These are phyloP conservation scores for Zoroaster sp. DNA, from an alignment of 53 echinoderm and acorn worm genomes.

Conservation along the genomic window DNA sequence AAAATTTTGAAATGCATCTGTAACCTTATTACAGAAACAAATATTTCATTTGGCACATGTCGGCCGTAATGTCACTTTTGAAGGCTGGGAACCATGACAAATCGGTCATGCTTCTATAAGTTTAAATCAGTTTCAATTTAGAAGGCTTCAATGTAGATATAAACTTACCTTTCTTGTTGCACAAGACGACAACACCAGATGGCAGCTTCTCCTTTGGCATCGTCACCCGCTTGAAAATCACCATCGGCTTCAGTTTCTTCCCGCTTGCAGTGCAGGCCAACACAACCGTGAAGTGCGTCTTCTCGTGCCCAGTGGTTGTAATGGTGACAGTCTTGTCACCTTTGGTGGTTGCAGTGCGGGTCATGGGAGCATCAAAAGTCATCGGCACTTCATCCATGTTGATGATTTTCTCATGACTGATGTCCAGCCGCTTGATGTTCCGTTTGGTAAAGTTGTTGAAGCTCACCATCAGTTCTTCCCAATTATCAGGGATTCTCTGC, in stretches of 20 bases:
- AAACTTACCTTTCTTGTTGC: slow-evolving; percentile 21
- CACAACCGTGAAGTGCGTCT: slow-evolving; percentile 13
- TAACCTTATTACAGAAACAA: too few species aligned
- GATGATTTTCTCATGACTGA: slow-evolving; percentile 3
- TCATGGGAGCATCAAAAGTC: slow-evolving; percentile 30
- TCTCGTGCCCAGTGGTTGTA: slow-evolving; percentile 39
- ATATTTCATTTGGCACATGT: too few species aligned
- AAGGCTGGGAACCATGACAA: too few species aligned
- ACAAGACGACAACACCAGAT: slow-evolving; percentile 16
- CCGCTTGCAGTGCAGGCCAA: slow-evolving; percentile 44
- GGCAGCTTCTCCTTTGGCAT: slow-evolving; percentile 34
- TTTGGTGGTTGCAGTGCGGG: slow-evolving; percentile 24
- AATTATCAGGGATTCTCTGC: neutral
- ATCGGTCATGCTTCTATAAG: too few species aligned
- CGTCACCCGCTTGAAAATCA: slow-evolving; percentile 35
- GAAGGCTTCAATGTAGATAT: neutral
- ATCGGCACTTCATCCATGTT: slow-evolving; percentile 49
- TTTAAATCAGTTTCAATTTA: too few species aligned
- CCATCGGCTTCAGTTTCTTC: slow-evolving; percentile 41
- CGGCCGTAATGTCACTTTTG: too few species aligned
- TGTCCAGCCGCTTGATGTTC: neutral
- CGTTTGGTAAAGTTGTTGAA: neutral
- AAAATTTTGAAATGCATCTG: too few species aligned
- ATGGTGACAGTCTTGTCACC: slow-evolving; percentile 15
- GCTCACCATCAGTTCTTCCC: neutral